Evolutionary conservation across 2,888 invertebrate species (phyloP), one percentile per base, ranked within the genome.

Genomic region (Philopedon plagiatum): DNA sequence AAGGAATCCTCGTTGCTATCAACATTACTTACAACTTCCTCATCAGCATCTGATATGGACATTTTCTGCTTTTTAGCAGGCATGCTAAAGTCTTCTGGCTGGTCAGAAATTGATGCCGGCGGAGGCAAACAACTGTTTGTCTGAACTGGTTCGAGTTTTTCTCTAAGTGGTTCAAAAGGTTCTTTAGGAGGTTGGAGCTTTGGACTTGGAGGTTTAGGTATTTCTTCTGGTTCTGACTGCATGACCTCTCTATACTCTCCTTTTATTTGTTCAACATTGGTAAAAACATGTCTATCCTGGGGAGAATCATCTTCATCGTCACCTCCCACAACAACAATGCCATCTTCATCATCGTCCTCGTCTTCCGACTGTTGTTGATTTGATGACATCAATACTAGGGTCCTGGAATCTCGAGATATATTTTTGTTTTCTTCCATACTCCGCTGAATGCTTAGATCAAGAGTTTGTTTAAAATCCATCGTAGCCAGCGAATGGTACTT

Each of bases 251-350:
- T 62, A 34, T 7, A 29, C 49, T 64, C 44, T 9, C 21, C 46
- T 26, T 57, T 49, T 15, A 44, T 63, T 9, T 39, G 49, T 56
- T 70, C 69, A 8, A 5, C 44, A 64, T 65, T 61, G 2, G 26
- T 9, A 15, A 13, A 32, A 23, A 2, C 8, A 81, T 79, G 85
- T 77, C 84, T 86, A 29, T 73, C 65, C 21, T 44, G 32, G 3
- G 77, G 76, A 7, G 75, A 75, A 49, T 86, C 85, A 60, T 86
- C 85, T 67, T 85, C 86, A 69, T 86, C 89, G 56, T 91, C 91
- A n/a, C 91, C 91, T 34, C 91, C 91, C 11, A 94, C 94, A 0
- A 94, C 94, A 0, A 94, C 92, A 67, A 93, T 92, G 7, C 92
- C 93, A 75, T 93, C 93, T 62, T 93, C 92, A 76, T 93, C 94